Conservation (phyloP, 2,888 invertebrate genomes). For the Idaea biselata region DNA sequence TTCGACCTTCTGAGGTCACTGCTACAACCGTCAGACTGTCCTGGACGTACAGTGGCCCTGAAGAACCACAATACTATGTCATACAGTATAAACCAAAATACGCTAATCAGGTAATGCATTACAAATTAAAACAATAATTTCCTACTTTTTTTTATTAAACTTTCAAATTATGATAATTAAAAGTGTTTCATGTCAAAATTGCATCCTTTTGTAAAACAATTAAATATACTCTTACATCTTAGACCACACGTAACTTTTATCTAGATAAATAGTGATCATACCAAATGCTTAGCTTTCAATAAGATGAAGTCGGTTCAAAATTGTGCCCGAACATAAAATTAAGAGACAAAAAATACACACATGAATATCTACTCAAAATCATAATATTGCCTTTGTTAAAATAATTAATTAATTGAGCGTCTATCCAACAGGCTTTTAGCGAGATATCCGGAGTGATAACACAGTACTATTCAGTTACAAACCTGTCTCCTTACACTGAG, state of each 20-base stretch:
- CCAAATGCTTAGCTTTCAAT: too few relatives aligned
- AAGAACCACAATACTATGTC: constrained; percentile 96
- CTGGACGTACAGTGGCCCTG: constrained; percentile 94
- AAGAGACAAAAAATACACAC: too few relatives aligned
- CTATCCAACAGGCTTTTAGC: constrained; percentile 86
- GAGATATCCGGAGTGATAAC: constrained; percentile 96
- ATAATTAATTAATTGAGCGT: neutral
- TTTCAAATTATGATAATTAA: too few relatives aligned
- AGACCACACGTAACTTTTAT: too few relatives aligned
- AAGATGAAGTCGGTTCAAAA: too few relatives aligned
- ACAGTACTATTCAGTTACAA: constrained; percentile 94
- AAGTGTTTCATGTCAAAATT: neutral
- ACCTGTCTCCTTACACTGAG: constrained; percentile 95
- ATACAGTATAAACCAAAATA: constrained; percentile 98
- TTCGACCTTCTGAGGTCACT: constrained; percentile 95
- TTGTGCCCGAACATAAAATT: too few relatives aligned
- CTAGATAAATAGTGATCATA: too few relatives aligned
- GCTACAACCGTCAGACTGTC: constrained; percentile 95
- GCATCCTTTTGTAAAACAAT: too few relatives aligned
- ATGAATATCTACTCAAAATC: neutral
- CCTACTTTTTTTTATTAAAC: too few relatives aligned
- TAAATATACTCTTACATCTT: too few relatives aligned
- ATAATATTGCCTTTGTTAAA: neutral
- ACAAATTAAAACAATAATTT: too few relatives aligned
- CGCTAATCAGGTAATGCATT: constrained; percentile 84